Conservation (phyloP, 2,888 invertebrate species). For the Ditylenchus weischeri region DNA sequence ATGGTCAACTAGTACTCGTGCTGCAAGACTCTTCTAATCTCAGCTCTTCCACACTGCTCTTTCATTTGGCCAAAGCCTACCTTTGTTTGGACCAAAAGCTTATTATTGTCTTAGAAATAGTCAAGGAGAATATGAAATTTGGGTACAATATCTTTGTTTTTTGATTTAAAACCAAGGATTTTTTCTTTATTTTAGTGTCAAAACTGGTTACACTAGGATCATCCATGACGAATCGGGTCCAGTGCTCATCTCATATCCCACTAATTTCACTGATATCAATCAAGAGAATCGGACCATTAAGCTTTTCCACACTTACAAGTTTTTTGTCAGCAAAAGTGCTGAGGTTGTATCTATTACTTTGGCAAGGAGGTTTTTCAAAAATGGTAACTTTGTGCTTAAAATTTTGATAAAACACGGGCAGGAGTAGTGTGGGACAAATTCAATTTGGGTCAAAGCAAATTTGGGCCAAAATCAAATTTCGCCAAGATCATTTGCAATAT, state of each 20-base stretch:
- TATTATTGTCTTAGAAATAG: slow-evolving; percentile 21
- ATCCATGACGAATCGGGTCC: slow-evolving; percentile 26
- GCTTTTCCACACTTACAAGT: slow-evolving; percentile 29
- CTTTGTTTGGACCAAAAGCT: slow-evolving; percentile 12
- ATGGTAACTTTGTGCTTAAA: slow-evolving; percentile 14
- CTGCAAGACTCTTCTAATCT: slow-evolving; percentile 15
- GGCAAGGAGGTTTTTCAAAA: slow-evolving; percentile 8
- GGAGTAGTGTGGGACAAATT: too few relatives aligned
- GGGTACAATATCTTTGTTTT: background rate
- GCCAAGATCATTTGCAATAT: too few relatives aligned
- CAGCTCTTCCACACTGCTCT: slow-evolving; percentile 11
- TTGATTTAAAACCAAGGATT: background rate
- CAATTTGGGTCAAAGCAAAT: too few relatives aligned
- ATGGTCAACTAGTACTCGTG: slow-evolving; percentile 23
- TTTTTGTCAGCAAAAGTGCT: background rate
- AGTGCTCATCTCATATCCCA: slow-evolving; percentile 26
- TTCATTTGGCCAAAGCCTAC: slow-evolving; percentile 29
- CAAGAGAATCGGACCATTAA: slow-evolving; percentile 16
- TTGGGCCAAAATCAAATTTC: too few relatives aligned
- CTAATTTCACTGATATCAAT: slow-evolving; percentile 18
- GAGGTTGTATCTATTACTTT: background rate
- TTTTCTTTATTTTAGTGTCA: too few relatives aligned
- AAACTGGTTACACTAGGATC: background rate
- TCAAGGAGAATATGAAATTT: slow-evolving; percentile 17
- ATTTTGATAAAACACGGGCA: too few relatives aligned